Conservation (phyloP, 2,113 vertebrate species). For the Corythornis cristatus region DNA sequence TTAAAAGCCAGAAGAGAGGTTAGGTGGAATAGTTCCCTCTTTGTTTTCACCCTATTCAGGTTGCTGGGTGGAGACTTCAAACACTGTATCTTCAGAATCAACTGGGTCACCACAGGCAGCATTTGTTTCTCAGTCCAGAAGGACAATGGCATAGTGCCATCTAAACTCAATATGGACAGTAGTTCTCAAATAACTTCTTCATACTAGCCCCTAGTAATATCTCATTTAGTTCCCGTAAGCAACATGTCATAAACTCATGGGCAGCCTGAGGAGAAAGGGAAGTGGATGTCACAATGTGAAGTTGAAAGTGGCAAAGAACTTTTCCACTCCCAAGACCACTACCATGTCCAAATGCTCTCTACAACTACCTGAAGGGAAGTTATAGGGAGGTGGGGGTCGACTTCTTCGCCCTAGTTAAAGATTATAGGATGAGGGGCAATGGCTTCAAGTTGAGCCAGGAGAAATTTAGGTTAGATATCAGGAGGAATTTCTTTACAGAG, state of each 20-base stretch:
- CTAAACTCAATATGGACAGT: not conserved
- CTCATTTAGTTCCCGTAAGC: not conserved
- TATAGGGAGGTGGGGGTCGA: no score
- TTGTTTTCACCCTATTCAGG: not conserved
- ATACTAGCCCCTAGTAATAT: not conserved
- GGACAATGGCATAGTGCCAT: not conserved
- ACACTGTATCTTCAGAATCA: not conserved
- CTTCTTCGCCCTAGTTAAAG: no score
- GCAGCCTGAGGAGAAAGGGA: not conserved
- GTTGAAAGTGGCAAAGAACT: not conserved
- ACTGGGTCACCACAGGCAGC: not conserved
- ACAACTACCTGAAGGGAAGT: no score
- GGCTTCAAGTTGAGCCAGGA: no score
- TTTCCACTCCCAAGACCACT: not conserved
- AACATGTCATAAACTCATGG: not conserved
- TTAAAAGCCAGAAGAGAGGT: not conserved
- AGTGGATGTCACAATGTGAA: not conserved
- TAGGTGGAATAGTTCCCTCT: not conserved
- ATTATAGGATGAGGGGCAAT: no score
- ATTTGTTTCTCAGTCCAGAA: not conserved
- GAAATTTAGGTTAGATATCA: no score
- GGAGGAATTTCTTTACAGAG: no score
- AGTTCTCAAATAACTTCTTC: not conserved
- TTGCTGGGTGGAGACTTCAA: not conserved
- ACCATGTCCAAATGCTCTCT: not conserved